Percentiles rank a stretch among this genome's conserved stretches.
phyloP scores from a whole-genome alignment of 2,888 invertebrate species.

The Pollenia griseotomentosa region DNA sequence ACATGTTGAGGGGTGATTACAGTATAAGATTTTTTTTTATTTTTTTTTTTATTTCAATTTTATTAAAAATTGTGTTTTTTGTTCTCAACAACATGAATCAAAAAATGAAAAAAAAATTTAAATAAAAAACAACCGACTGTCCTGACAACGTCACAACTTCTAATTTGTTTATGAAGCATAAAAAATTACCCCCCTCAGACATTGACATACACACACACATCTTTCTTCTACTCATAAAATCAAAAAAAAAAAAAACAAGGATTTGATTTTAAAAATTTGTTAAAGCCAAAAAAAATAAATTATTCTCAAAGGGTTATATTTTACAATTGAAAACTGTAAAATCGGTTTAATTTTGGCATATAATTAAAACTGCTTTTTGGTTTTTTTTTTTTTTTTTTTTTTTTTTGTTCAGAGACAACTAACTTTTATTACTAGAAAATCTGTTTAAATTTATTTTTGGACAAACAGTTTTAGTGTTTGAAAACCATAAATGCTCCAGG shows the following conservation, averaged over 20 bases:
- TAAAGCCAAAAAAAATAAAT: conserved; percentile 16
- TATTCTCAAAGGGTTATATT: conserved; percentile 71
- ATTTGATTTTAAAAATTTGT: conserved; percentile 47
- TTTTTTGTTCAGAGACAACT: no score
- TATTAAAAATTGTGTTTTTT: conserved; percentile 43
- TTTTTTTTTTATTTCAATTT: conserved; percentile 28
- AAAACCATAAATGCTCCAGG: no score
- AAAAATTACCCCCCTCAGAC: conserved; percentile 72
- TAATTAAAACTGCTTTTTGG: conserved; percentile 65
- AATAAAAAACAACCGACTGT: conserved; percentile 59
- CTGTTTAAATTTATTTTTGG: conserved; percentile 53
- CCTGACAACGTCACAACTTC: conserved; percentile 72
- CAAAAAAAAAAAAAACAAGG: conserved; percentile 47
- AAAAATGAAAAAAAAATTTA: conserved; percentile 45
- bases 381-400: conserved; percentile 32
- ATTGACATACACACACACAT: conserved; percentile 27
- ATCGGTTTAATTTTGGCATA: conserved; percentile 70
- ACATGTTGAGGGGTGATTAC: conserved; percentile 67
- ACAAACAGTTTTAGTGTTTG: no score
- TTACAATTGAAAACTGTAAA: conserved; percentile 53
- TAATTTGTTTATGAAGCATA: conserved; percentile 73
- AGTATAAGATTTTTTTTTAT: conserved; percentile 32
- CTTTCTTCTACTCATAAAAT: conserved; percentile 6
- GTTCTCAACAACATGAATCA: conserved; percentile 59
- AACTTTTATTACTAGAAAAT: conserved; percentile 43